Evolutionary conservation across 2,888 invertebrate genomes (phyloP), one percentile per base, ranked within the genome.

Genomic region (Yponomeuta malinellus): DNA sequence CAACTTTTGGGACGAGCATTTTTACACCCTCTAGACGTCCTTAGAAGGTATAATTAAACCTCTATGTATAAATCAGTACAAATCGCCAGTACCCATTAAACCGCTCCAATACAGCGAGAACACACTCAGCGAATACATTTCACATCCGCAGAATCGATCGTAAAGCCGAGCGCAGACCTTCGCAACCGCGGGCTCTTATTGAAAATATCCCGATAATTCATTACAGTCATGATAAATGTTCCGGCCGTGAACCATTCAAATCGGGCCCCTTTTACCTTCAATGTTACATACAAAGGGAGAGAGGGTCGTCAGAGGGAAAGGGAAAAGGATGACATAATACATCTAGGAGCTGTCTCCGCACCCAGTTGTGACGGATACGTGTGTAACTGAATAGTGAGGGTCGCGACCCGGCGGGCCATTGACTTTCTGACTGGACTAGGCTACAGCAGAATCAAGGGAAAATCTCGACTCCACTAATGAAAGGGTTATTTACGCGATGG

Each of bases 211-310:
- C 88, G 85, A 90, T 90, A 90, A 91, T 91, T 91, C 90, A 90
- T 91, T 90, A 90, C 84, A 80, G 81, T 77, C 85, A 86, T 91
- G 90, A 91, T 90, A 89, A 91, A 91, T 90, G 90, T 88, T 85
- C 87, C 80, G 80, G 81, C 83, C 70, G 63, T 70, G 63, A 79
- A 79, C 87, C 84, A 89, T 91, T 90, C 83, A 90, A 88, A 84
- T 78, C 81, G 84, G 79, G 83, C 86, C 88, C 90, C 88, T 90
- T 91, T 89, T 88, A 87, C 90, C 88, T 85, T 80, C 80, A 88
- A 85, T 90, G 90, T 90, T 90, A 90, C 86, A 89, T 89, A 89
- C 88, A 89, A 91, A 89, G 79, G 89, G 87, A 71, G 70, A 70
- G 68, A 65, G 70, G 64, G 23, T n/a, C 73, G 88, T 88, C 85